Evolutionary conservation across 2,797 vertebrate species (phyloP).

Genomic region (Oryzias dopingdopingensis): DNA sequence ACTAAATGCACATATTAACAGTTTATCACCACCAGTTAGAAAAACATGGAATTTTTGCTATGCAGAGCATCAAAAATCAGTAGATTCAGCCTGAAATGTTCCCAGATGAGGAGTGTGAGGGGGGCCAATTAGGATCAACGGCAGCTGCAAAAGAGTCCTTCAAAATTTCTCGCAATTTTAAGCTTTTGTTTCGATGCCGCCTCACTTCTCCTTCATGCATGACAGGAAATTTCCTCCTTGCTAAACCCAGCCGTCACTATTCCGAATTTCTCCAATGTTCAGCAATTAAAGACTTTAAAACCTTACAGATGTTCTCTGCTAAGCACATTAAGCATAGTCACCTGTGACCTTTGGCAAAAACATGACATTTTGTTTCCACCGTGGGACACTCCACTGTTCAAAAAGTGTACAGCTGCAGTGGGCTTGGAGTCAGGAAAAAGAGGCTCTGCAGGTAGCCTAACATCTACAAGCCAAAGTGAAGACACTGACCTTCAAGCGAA

Average conservation of each 20-base stretch:
- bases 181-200: not conserved
- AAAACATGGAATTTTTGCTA: too few species aligned
- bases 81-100: too few species aligned
- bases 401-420: constrained; percentile 7
- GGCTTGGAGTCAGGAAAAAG: constrained; percentile 6
- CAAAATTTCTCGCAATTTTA: constrained; percentile 10
- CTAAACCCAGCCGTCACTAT: constrained; percentile 1
- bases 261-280: constrained; percentile 17
- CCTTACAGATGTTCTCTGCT: constrained; percentile 13
- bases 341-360: constrained; percentile 34
- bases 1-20: too few species aligned
- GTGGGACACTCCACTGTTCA: not conserved
- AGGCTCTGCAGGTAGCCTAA: constrained; percentile 33
- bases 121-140: not conserved
- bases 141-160: constrained; percentile 2
- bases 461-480: constrained; percentile 27
- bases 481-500: constrained; percentile 54
- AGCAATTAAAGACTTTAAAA: constrained; percentile 10
- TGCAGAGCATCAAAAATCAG: too few species aligned
- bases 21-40: too few species aligned
- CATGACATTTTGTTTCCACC: constrained; percentile 23
- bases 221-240: constrained; percentile 3
- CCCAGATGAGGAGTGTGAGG: too few species aligned
- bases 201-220: not conserved
- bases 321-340: constrained; percentile 7